Evolutionary conservation across 1,140 invertebrate genomes (phyloP).

Genomic region (Papilio aristodemus): DNA sequence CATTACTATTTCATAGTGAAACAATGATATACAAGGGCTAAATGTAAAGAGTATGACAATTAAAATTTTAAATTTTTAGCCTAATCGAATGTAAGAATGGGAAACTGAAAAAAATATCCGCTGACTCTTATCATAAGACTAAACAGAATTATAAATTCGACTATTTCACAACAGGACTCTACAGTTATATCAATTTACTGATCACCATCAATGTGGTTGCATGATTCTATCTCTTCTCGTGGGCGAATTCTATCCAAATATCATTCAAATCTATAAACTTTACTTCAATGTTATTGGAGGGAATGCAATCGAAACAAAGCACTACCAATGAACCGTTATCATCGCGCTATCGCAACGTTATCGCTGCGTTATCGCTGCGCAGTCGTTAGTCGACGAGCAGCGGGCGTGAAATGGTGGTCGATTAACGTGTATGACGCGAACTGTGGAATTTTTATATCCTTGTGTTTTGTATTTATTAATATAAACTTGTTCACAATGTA

Average conservation of each 20-base stretch:
- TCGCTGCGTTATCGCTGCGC: constrained; percentile 42
- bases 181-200: too few relatives aligned
- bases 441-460: constrained; percentile 25
- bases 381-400: constrained; percentile 48
- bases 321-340: constrained; percentile 32
- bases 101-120: too few relatives aligned
- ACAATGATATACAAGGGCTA: too few relatives aligned
- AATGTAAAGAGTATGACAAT: too few relatives aligned
- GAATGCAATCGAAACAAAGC: constrained; percentile 17
- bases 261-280: not conserved
- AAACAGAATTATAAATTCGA: too few relatives aligned
- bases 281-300: constrained; percentile 21
- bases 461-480: constrained; percentile 3
- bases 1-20: too few relatives aligned
- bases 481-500: not conserved
- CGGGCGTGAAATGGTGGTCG: constrained; percentile 49
- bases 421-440: constrained; percentile 29
- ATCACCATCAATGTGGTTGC: too few relatives aligned
- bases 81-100: too few relatives aligned
- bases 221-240: not conserved
- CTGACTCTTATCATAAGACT: too few relatives aligned
- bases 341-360: constrained; percentile 30
- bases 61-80: too few relatives aligned
- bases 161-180: too few relatives aligned
- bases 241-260: not conserved